Evolutionary conservation across 2,797 vertebrate species (phyloP).

Genomic region (Rhodeus uyekii): DNA sequence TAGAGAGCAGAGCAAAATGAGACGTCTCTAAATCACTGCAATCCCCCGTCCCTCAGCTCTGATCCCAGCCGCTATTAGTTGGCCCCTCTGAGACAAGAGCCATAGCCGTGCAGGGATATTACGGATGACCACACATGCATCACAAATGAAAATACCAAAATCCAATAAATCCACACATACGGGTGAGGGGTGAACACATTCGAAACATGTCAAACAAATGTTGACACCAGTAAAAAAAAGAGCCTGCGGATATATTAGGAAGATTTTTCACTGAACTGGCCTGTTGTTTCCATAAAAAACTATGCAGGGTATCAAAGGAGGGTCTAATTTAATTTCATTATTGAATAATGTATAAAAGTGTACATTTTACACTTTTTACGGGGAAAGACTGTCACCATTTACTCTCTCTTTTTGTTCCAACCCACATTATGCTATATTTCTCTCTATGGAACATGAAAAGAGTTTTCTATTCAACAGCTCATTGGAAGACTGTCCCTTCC

Average conservation of each 20-base stretch:
- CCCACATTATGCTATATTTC: neutral
- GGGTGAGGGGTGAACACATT: conserved; percentile 33
- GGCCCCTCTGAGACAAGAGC: conserved; percentile 13
- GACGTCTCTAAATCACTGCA: conserved; percentile 36
- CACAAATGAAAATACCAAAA: conserved; percentile 40
- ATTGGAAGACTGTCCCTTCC: no score
- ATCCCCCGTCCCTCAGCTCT: conserved; percentile 35
- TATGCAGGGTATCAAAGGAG: neutral
- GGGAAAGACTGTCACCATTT: neutral
- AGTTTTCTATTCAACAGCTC: neutral
- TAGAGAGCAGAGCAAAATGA: conserved; percentile 37
- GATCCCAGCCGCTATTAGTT: conserved; percentile 43
- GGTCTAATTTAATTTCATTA: no score
- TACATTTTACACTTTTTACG: neutral
- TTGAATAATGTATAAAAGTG: no score
- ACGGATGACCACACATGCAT: conserved; percentile 37
- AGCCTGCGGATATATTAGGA: neutral
- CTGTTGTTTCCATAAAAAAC: neutral
- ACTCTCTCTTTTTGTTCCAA: neutral
- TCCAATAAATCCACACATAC: conserved; percentile 27
- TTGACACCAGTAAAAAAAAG: neutral
- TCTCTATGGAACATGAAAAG: neutral
- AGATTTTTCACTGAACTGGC: neutral
- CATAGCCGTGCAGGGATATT: conserved; percentile 6
- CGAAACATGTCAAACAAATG: conserved; percentile 13